phyloP scores from a whole-genome alignment of 1,140 invertebrate species.

The Nymphalis io region DNA sequence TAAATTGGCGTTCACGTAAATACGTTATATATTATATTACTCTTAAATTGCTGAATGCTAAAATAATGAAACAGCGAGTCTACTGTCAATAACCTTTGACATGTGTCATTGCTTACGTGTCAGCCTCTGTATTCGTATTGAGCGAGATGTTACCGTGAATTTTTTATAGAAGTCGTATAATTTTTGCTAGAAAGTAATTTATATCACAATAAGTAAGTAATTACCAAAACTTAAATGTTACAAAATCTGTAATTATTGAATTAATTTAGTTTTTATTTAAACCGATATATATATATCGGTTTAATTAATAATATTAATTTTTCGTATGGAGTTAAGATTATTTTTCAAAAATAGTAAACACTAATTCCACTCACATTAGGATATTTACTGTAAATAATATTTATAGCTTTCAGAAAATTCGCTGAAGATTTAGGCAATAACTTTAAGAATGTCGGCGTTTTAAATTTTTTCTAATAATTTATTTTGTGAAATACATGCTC shows the following conservation, averaged over 20 bases:
- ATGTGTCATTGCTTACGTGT: slow-evolving; percentile 81
- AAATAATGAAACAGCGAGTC: slow-evolving; percentile 12
- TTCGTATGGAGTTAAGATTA: no score
- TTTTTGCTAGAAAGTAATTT: slow-evolving; percentile 12
- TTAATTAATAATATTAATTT: no score
- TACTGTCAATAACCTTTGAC: slow-evolving; percentile 80
- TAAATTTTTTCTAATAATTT: not conserved
- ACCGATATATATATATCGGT: no score
- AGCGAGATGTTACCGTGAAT: slow-evolving; percentile 29
- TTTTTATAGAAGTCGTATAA: slow-evolving; percentile 22
- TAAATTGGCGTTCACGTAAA: not conserved
- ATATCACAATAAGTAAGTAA: slow-evolving; percentile 6
- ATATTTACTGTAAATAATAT: no score
- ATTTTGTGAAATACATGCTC: no score
- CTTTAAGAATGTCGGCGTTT: not conserved
- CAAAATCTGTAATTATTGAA: not conserved
- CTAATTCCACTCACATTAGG: no score
- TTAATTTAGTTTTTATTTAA: no score
- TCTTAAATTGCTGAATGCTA: not conserved
- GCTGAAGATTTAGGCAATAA: no score
- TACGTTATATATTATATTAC: not conserved
- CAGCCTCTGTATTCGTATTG: slow-evolving; percentile 47
- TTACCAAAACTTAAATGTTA: not conserved
- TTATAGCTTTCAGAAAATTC: no score
- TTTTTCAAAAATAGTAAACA: no score